Base-by-base conservation (phyloP, 92 coral and sea anemone species). In the Galaxea fascicularis region DNA sequence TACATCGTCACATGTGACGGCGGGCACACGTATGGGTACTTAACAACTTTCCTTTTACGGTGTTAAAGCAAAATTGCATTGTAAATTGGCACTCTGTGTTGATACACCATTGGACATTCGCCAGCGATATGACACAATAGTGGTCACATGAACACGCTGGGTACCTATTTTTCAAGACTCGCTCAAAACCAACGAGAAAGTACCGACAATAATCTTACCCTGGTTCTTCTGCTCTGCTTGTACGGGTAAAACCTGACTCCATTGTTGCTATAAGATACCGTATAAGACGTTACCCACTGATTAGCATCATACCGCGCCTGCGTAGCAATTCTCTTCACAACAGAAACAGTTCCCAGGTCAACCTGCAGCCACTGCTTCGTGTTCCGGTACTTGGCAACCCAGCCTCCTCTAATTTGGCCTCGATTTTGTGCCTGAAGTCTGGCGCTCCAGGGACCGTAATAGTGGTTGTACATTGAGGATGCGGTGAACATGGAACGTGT, bases 371-470 rank as follows among this genome's bases (percentile, higher is more conserved):
- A 94, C 74, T 94, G 98, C 24, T 45, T 80, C 1, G 66, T 58
- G 87, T 94, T 87, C 21, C 85, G 74, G 60, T 76, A 44, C 78
- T 77, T 88, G 18, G 95, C 86, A 66, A 78, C 71, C 98, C 98
- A 94, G 17, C 95, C 88, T 18, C 98, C 98, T 22, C 87, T 49
- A 39, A 84, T 49, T 49, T 87, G 72, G 35, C 92, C 92, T 17
- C 71, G 83, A 56, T 89, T 89, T 73, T 45, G 88, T 13, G 83
- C 77, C 84, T 93, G 89, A 17, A 92, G 92, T 6, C 98, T 85
- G 56, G 95, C 94, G 12, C 90, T 41, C 93, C 93, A 92, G 24
- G 98, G 98, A 41, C 95, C 94, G 88, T 92, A 90, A 65, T 71
- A 78, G 66, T 85, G 85, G 78, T 85, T 89, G 71, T 80, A 76